Evolutionary conservation across 2,113 vertebrate genomes (phyloP).

Genomic region (Aphyosemion australe): DNA sequence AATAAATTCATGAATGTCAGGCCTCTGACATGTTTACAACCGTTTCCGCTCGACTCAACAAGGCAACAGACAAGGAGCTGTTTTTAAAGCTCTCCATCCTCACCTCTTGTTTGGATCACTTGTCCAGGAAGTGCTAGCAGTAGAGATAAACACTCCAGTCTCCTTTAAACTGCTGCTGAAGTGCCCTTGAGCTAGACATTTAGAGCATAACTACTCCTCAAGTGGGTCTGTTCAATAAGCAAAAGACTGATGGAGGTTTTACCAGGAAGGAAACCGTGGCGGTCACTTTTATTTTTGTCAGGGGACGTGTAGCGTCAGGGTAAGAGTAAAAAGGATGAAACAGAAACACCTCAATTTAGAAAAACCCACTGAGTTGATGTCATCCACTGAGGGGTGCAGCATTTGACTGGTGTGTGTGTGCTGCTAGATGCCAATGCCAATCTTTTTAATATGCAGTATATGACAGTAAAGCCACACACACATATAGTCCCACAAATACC

Average conservation of each 20-base stretch:
- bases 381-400: background rate
- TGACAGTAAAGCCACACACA: constrained; percentile 6
- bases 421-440: constrained; percentile 6
- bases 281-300: constrained; percentile 9
- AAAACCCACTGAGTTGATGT: constrained; percentile 5
- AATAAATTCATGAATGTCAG: constrained; percentile 81
- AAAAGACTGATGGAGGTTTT: constrained; percentile 12
- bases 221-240: background rate
- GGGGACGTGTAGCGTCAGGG: background rate
- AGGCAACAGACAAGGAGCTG: constrained; percentile 44
- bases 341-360: background rate
- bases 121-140: background rate
- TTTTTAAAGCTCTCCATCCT: background rate
- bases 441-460: constrained; percentile 22
- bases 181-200: constrained; percentile 21
- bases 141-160: constrained; percentile 13
- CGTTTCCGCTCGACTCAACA: constrained; percentile 60
- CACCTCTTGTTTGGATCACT: background rate
- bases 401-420: constrained; percentile 12
- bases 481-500: constrained; percentile 9
- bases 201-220: background rate
- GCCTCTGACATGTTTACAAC: constrained; percentile 75
- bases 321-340: constrained; percentile 19
- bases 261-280: background rate
- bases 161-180: background rate